A percentile compares a stretch with the other conserved stretches of the same genome.
phyloP scores from a whole-genome alignment of 1,140 invertebrate species.

The Reticulitermes speratus region DNA sequence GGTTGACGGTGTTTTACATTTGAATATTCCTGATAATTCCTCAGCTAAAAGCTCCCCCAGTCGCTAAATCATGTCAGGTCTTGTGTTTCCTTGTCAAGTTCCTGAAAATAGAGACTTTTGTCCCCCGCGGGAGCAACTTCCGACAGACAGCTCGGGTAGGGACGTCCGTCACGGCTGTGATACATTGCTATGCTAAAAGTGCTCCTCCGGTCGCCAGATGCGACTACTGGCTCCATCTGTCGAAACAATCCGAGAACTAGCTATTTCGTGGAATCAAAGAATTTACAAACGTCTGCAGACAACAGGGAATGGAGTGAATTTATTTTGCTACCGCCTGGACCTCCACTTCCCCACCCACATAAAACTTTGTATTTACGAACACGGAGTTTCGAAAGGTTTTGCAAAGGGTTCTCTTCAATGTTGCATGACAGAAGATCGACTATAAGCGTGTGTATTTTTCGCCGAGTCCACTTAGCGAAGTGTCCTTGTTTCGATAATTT shows the following conservation, averaged over 20 bases:
- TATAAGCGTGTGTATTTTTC: too few species aligned
- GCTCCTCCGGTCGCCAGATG: not conserved
- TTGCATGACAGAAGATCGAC: too few species aligned
- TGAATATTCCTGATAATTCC: not conserved
- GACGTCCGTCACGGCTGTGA: not conserved
- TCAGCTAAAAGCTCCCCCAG: not conserved
- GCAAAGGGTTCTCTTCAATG: too few species aligned
- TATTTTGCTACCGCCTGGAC: not conserved
- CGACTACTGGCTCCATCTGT: not conserved
- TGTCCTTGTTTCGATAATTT: too few species aligned
- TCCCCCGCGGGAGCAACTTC: not conserved
- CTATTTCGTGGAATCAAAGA: not conserved
- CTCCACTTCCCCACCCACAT: too few species aligned
- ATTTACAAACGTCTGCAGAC: not conserved
- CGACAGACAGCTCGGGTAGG: not conserved
- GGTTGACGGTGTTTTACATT: not conserved
- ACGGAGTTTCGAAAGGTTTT: too few species aligned
- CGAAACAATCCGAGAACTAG: not conserved
- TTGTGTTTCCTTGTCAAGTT: constrained; percentile 5
- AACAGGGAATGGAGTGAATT: not conserved
- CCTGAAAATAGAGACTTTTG: not conserved
- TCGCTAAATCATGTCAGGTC: not conserved
- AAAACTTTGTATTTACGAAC: too few species aligned
- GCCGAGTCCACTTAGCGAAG: too few species aligned
- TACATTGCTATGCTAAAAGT: not conserved